phyloP scores from a whole-genome alignment of 2,113 vertebrate genomes.

The Cygnus buccinator region DNA sequence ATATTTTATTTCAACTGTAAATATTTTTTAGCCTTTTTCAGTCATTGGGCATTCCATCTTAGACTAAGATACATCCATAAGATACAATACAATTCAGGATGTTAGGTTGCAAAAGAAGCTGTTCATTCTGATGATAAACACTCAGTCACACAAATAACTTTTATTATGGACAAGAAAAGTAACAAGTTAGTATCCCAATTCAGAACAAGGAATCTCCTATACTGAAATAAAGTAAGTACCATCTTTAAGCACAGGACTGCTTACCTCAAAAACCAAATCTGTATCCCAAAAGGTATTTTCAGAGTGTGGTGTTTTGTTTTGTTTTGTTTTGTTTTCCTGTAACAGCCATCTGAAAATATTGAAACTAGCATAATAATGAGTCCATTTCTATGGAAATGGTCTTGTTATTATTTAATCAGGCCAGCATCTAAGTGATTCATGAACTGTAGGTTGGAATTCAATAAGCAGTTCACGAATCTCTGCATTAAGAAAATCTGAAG shows the following conservation, averaged over 20 bases:
- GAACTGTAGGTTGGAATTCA: constrained; percentile 72
- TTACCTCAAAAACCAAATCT: neutral
- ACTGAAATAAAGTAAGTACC: neutral
- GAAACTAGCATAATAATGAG: constrained; percentile 54
- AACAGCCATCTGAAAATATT: constrained; percentile 36
- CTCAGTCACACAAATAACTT: neutral
- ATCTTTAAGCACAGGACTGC: neutral
- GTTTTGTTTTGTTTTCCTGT: constrained; percentile 9
- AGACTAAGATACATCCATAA: neutral
- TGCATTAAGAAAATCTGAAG: constrained; percentile 39
- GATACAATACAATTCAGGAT: neutral
- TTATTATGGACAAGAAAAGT: neutral
- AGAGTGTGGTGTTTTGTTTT: neutral
- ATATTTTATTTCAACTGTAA: neutral
- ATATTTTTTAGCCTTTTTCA: neutral
- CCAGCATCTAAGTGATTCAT: constrained; percentile 72
- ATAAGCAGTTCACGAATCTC: constrained; percentile 54
- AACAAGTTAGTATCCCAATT: neutral
- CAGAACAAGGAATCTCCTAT: neutral
- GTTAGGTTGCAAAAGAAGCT: neutral
- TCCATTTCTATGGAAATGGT: constrained; percentile 75
- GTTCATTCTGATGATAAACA: neutral
- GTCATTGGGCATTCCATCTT: neutral
- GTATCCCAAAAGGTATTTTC: neutral
- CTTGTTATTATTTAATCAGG: constrained; percentile 73